These are phyloP conservation scores for Aphodius sticticus DNA, from an alignment of 2,888 invertebrate species.

Conservation along the genomic window DNA sequence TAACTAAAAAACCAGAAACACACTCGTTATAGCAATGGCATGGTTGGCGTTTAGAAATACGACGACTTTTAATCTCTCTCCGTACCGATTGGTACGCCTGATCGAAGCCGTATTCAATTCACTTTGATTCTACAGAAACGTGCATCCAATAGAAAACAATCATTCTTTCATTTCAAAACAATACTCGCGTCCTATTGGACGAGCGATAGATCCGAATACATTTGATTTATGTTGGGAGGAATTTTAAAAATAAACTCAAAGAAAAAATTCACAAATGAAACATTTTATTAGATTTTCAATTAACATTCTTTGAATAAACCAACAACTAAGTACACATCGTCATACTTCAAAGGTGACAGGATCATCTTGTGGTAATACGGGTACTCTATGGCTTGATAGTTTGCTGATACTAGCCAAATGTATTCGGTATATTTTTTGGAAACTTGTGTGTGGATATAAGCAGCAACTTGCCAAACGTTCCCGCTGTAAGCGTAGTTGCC, in stretches of 20 bases:
- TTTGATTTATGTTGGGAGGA: too few relatives aligned
- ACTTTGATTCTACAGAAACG: neutral
- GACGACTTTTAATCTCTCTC: constrained; percentile 22
- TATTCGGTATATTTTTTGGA: constrained; percentile 15
- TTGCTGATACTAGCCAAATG: constrained; percentile 18
- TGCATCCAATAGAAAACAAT: neutral
- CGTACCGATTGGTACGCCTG: neutral
- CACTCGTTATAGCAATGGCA: constrained; percentile 7
- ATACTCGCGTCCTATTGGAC: neutral
- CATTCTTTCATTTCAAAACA: neutral
- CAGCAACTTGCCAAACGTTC: constrained; percentile 17
- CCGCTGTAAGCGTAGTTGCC: constrained; percentile 7
- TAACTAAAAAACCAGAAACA: constrained; percentile 9
- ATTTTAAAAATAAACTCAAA: too few relatives aligned
- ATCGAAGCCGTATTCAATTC: neutral
- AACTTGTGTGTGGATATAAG: constrained; percentile 21
- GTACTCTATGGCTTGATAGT: constrained; percentile 11
- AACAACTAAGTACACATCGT: constrained; percentile 10
- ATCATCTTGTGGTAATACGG: constrained; percentile 21
- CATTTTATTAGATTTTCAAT: too few relatives aligned
- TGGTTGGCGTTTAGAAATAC: constrained; percentile 26
- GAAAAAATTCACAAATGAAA: too few relatives aligned
- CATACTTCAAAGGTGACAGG: constrained; percentile 9
- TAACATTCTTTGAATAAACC: constrained; percentile 15
- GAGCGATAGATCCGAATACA: neutral